These are phyloP conservation scores for Hirundichthys speculiger DNA, from an alignment of 2,113 vertebrate species.

Conservation along the genomic window DNA sequence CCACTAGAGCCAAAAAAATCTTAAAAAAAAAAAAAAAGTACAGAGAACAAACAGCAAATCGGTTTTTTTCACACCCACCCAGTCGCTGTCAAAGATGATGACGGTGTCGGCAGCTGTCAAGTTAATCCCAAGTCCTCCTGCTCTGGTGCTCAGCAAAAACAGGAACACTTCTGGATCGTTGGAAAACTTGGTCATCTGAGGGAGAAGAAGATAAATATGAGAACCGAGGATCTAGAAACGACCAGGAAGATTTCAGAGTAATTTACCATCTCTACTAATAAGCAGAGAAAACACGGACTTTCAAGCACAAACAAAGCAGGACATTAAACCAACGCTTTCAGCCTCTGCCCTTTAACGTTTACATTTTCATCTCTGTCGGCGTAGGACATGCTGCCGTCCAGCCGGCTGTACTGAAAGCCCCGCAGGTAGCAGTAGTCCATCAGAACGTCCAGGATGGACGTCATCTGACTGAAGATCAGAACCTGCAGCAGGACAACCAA, in stretches of 20 bases:
- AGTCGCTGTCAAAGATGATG: constrained; percentile 98
- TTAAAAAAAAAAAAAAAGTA: too few species aligned
- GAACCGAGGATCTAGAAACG: background rate
- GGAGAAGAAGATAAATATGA: background rate
- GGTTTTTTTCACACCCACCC: constrained; percentile 83
- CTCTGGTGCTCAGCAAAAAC: constrained; percentile 95
- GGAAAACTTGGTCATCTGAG: constrained; percentile 89
- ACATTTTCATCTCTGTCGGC: constrained; percentile 90
- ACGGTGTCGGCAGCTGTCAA: constrained; percentile 96
- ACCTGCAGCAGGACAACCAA: constrained; percentile 78
- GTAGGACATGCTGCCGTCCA: constrained; percentile 94
- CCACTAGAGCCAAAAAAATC: too few species aligned
- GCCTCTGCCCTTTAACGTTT: constrained; percentile 61
- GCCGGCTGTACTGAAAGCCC: constrained; percentile 87
- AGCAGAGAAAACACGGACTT: too few species aligned
- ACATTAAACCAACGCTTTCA: too few species aligned
- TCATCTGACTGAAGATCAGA: constrained; percentile 97
- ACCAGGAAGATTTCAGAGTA: background rate
- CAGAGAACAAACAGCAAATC: too few species aligned
- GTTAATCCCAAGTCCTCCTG: constrained; percentile 96
- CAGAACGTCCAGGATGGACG: constrained; percentile 92
- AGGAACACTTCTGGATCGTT: constrained; percentile 91
- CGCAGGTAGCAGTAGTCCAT: constrained; percentile 95
- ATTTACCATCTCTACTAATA: background rate
- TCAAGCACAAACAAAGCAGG: too few species aligned